Evolutionary conservation across 2,113 vertebrate species (phyloP), one percentile per base, ranked within the genome.

Genomic region (Irena cyanogastra): DNA sequence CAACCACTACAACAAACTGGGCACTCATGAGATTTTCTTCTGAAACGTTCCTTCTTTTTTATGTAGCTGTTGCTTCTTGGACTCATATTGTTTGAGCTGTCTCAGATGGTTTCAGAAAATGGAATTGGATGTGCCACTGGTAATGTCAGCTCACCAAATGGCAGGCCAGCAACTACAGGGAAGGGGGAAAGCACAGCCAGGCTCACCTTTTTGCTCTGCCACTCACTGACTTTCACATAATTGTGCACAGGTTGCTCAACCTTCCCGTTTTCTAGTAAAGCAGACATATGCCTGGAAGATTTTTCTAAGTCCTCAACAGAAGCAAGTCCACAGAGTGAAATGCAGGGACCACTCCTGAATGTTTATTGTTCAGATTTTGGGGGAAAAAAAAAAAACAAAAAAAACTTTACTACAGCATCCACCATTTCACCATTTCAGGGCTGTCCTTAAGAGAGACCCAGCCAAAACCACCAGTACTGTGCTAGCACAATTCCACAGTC

Each of bases 311-410:
- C 16, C 35, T 56, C 35, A 45, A 30, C 4, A 27, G 44, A 79
- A 75, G 17, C 13, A 83, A 80, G 2, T 35, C 35, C 27, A 26
- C 10, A 27, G n/a, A 64, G 27, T 35, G 52, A 71, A 83, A 71
- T 16, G 44, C 0, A 0, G 12, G 24, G 21, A n/a, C 66, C 45
- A 28, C 15, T 50, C 30, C 52, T 54, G n/a, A 71, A 63, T 37
- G 21, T 66, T 79, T 23, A 44, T 17, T 50, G 24, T 33, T 84
- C 35, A 50, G 13, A 47, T 69, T 82, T n/a, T 24, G 42, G 49
- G 6, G 6, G 2, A 14, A 15, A 11, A 33, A 42, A 11, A 42
- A 37, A 44, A 35, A 45, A 81, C 69, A 70, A 15, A 52, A 16
- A 6, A 14, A 1, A 19, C 39, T 86, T 75, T 76, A 45, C 20